A percentile compares a stretch with the other conserved stretches of the same genome.
Conservation (phyloP, 2,797 vertebrate species). For the Heteromormyrus szaboi region DNA sequence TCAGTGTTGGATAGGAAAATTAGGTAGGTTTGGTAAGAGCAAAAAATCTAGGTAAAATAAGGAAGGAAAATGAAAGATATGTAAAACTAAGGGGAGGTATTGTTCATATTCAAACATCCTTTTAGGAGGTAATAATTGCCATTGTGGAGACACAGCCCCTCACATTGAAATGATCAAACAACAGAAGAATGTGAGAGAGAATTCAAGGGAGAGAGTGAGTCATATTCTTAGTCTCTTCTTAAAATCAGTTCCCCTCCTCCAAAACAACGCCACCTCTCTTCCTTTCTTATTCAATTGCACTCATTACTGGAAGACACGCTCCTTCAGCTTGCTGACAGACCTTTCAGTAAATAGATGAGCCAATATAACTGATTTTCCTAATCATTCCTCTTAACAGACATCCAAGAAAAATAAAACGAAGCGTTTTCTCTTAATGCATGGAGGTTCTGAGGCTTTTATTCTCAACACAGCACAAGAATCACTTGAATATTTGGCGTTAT, state of each 20-base stretch:
- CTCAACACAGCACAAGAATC: neutral
- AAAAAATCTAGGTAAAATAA: constrained; percentile 10
- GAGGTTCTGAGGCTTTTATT: neutral
- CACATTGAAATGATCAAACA: constrained; percentile 7
- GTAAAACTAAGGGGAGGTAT: constrained; percentile 7
- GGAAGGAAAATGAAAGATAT: neutral
- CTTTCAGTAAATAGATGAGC: constrained; percentile 12
- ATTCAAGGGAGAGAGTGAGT: constrained; percentile 39
- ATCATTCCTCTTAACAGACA: neutral
- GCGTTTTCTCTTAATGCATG: neutral
- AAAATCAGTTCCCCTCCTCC: constrained; percentile 25
- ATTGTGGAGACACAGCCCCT: neutral
- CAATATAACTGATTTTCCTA: neutral
- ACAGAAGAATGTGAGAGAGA: constrained; percentile 19
- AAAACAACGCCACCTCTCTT: constrained; percentile 22
- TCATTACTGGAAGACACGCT: constrained; percentile 25
- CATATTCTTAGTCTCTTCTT: constrained; percentile 33
- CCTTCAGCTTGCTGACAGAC: constrained; percentile 12
- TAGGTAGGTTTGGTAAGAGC: neutral
- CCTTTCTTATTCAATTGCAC: constrained; percentile 16
- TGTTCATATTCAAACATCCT: constrained; percentile 1
- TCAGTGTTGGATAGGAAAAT: neutral
- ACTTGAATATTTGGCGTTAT: neutral
- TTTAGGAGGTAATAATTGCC: neutral
- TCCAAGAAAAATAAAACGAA: neutral